Percentiles rank a stretch among this genome's conserved stretches.
Conservation (phyloP, 2,888 invertebrate species). For the Leptinotarsa haldemani region DNA sequence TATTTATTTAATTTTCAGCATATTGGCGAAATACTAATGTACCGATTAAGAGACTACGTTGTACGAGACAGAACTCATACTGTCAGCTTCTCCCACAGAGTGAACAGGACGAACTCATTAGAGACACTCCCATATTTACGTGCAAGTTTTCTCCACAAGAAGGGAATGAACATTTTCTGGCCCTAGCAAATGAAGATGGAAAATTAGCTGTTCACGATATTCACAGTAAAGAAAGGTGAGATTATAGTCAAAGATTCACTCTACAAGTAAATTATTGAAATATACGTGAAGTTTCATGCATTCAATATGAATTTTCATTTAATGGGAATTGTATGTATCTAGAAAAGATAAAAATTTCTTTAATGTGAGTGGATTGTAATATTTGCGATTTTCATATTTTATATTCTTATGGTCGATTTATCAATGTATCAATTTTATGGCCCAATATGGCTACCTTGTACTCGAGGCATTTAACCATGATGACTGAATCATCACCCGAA, state of each 20-base stretch:
- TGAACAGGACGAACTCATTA: slow-evolving; percentile 62
- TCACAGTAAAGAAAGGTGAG: slow-evolving; percentile 40
- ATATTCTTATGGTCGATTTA: no score
- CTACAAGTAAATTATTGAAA: not conserved
- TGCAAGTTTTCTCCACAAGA: slow-evolving; percentile 77
- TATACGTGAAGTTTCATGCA: no score
- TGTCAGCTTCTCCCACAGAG: slow-evolving; percentile 69
- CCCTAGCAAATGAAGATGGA: slow-evolving; percentile 89
- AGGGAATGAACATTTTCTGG: slow-evolving; percentile 74
- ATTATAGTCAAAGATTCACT: not conserved
- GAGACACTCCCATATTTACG: slow-evolving; percentile 81
- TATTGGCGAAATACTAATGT: slow-evolving; percentile 73
- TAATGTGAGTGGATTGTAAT: no score
- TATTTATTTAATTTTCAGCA: slow-evolving; percentile 61
- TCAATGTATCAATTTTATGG: no score
- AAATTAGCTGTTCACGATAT: slow-evolving; percentile 73
- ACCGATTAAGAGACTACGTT: slow-evolving; percentile 73
- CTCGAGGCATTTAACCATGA: no score
- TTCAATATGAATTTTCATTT: no score
- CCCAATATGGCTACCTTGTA: no score
- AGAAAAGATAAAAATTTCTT: no score
- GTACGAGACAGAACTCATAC: slow-evolving; percentile 74
- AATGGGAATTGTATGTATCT: no score
- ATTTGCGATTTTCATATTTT: no score
- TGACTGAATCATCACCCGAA: no score